Conservation (phyloP, 2,888 invertebrate genomes). For the Eupithecia inturbata region DNA sequence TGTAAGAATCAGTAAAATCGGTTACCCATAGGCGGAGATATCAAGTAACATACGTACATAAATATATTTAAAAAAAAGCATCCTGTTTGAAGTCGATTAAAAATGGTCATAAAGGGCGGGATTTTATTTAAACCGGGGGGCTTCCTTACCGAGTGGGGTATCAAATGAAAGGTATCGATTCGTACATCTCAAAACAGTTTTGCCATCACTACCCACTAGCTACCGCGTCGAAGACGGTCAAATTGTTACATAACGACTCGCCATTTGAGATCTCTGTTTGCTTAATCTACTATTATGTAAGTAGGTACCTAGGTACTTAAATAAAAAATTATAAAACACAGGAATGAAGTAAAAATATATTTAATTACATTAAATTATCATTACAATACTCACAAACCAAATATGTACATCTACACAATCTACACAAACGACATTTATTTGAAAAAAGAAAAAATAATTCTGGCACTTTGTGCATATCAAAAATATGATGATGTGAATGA, state of each 20-base stretch:
- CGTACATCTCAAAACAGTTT: no score
- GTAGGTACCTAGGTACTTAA: no score
- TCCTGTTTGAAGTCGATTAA: no score
- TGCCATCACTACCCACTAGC: no score
- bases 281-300: neutral
- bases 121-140: no score
- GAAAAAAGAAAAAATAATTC: constrained; percentile 46
- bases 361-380: constrained; percentile 65
- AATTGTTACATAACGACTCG: neutral
- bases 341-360: constrained; percentile 71
- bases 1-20: no score
- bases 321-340: constrained; percentile 22
- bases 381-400: constrained; percentile 63
- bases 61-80: no score
- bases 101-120: no score
- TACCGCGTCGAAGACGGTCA: neutral
- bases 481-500: neutral
- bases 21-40: no score
- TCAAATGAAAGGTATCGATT: no score
- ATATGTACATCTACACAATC: constrained; percentile 53
- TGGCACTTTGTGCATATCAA: constrained; percentile 56
- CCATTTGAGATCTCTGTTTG: neutral
- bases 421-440: constrained; percentile 51
- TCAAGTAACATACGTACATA: no score
- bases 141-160: no score